phyloP scores from a whole-genome alignment of 1,140 invertebrate species.

The Trichogramma pretiosum region DNA sequence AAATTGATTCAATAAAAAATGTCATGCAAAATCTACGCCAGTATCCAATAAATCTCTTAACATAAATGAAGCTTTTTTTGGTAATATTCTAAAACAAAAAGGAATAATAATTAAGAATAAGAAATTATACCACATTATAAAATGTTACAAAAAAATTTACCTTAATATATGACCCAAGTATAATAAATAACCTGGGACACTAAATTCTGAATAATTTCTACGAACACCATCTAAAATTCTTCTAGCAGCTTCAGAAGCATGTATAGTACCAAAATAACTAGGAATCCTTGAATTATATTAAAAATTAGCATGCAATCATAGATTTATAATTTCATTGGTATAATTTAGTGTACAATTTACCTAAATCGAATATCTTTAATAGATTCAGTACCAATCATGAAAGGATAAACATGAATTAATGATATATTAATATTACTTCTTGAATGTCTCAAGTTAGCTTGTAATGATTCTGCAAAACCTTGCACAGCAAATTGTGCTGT shows the following conservation, averaged over 20 bases:
- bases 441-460: slow-evolving; percentile 50
- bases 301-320: not conserved
- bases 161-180: slow-evolving; percentile 51
- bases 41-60: slow-evolving; percentile 54
- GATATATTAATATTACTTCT: slow-evolving; percentile 50
- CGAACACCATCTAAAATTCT: slow-evolving; percentile 53
- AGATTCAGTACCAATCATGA: slow-evolving; percentile 48
- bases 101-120: slow-evolving; percentile 1
- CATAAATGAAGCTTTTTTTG: slow-evolving; percentile 52
- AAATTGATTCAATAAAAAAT: not conserved
- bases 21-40: slow-evolving; percentile 56
- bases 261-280: slow-evolving; percentile 57
- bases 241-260: slow-evolving; percentile 47
- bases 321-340: not conserved
- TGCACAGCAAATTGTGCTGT: slow-evolving; percentile 66
- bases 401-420: slow-evolving; percentile 55
- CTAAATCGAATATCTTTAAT: slow-evolving; percentile 50
- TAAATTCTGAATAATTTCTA: slow-evolving; percentile 53
- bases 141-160: slow-evolving; percentile 22
- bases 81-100: slow-evolving; percentile 46
- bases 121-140: not conserved
- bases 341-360: slow-evolving; percentile 31
- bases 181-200: slow-evolving; percentile 52
- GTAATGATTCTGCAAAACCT: slow-evolving; percentile 53
- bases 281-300: slow-evolving; percentile 45